Base-by-base conservation (phyloP, 2,888 invertebrate species). In the Chirona hameri region DNA sequence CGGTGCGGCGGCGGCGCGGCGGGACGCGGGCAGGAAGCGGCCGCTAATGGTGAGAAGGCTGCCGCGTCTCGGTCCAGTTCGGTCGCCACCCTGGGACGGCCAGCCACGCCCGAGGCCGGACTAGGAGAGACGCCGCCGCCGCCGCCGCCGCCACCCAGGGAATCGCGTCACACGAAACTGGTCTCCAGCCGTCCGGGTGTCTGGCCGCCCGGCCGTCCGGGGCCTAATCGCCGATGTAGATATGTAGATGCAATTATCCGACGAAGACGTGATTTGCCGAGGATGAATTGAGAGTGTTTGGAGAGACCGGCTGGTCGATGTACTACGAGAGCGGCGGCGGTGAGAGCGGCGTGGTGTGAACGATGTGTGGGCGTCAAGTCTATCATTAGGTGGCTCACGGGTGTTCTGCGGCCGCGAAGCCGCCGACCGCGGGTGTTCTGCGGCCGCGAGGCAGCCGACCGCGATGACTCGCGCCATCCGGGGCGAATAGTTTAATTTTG, bases 61-160 rank as follows among this genome's bases (percentile, higher is more conserved):
- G 39, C 39, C 21, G 21, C 21, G 76, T n/a, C 31, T 31, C 76
- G 76, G 76, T 76, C 76, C 76, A 76, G 76, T 76, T 76, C 15
- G 24, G 39, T 5, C 76, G 21, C 76, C 21, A 18, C 18, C 46
- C 76, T 76, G 76, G 46, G 76, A 76, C 39, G 31, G 31, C 18
- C 72, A 18, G 18, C 69, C 12, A 27, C 29, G 29, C 69, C 69
- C 52, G 52, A 52, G 52, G 27, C 27, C 27, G 12, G n/a, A 29
- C 69, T 69, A 29, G 29, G 69, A 69, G 69, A n/a, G 60, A 60
- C 60, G 69, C 69, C 72, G 21, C 18, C 72, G 72, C 72, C 72
- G 72, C 76, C 24, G 10, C 21, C 76, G 12, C 76, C 76, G 18
- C 52, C 15, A 52, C 39, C 39, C 39, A 39, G 39, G 39, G 39